These are phyloP conservation scores for Luperina nickerlii DNA, from an alignment of 2,888 invertebrate genomes.

Conservation along the genomic window DNA sequence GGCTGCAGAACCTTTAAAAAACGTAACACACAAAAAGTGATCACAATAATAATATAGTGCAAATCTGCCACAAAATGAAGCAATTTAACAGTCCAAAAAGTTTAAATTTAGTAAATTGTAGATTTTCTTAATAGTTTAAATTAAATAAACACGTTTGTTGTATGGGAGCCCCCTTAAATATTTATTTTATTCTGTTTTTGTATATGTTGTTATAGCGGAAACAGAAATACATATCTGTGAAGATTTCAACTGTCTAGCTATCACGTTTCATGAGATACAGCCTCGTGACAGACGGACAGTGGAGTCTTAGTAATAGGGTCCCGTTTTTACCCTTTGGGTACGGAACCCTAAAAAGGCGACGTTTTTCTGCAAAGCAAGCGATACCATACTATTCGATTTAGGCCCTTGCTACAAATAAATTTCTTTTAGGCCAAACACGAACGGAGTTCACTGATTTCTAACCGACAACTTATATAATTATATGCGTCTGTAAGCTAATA, in stretches of 20 bases:
- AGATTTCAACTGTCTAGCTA: no score
- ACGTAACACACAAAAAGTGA: constrained; percentile 13
- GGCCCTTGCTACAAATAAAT: neutral
- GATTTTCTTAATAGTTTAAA: neutral
- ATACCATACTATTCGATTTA: neutral
- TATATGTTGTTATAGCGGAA: no score
- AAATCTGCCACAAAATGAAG: constrained; percentile 24
- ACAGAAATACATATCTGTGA: no score
- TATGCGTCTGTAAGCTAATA: neutral
- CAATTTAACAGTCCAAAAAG: neutral
- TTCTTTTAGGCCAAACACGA: constrained; percentile 5
- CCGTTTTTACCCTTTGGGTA: no score
- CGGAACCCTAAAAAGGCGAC: neutral
- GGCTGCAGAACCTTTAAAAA: constrained; percentile 66
- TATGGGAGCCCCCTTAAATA: no score
- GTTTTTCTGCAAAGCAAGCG: neutral
- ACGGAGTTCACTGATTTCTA: neutral
- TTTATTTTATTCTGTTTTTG: no score
- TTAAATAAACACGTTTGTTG: neutral
- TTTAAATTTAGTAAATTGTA: neutral
- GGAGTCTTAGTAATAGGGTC: no score
- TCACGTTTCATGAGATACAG: no score
- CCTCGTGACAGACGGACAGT: no score
- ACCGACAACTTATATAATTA: neutral
- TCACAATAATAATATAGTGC: neutral